Conservation (phyloP, 2,797 vertebrate species). For the Sphenodon punctatus region DNA sequence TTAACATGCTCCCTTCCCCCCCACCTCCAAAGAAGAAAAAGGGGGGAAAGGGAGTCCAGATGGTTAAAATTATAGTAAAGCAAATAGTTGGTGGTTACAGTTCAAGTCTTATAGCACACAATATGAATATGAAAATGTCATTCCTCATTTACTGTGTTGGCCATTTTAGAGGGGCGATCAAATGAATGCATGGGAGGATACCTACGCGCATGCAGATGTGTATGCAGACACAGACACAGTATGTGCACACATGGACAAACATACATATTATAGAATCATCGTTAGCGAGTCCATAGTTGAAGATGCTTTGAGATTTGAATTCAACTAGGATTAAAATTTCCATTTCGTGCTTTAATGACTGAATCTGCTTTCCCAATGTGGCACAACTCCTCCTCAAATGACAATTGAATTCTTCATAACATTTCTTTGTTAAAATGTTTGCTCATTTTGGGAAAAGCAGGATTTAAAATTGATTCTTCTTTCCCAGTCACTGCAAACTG, state of each 20-base stretch:
- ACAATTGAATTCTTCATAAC: neutral
- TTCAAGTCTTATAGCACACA: constrained; percentile 77
- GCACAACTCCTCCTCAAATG: neutral
- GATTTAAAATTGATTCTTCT: neutral
- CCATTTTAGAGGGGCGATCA: constrained; percentile 72
- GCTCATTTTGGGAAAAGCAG: neutral
- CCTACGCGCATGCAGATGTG: constrained; percentile 52
- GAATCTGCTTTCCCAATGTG: constrained; percentile 12
- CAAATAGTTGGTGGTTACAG: constrained; percentile 78
- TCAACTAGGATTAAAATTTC: too few species aligned
- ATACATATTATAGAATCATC: constrained; percentile 34
- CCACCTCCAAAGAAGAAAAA: constrained; percentile 71
- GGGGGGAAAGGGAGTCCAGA: constrained; percentile 74
- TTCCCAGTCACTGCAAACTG: neutral
- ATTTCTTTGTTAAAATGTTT: neutral
- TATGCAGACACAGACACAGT: neutral
- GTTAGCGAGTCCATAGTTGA: constrained; percentile 52
- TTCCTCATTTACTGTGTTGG: constrained; percentile 75
- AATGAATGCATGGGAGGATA: constrained; percentile 70
- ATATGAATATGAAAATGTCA: constrained; percentile 73
- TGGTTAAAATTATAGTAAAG: constrained; percentile 82
- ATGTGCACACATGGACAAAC: too few species aligned
- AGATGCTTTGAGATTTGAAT: constrained; percentile 10
- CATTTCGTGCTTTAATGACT: too few species aligned
- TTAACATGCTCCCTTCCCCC: constrained; percentile 67